Base-by-base conservation (phyloP, 2,888 invertebrate genomes). In the Cantharis lateralis region DNA sequence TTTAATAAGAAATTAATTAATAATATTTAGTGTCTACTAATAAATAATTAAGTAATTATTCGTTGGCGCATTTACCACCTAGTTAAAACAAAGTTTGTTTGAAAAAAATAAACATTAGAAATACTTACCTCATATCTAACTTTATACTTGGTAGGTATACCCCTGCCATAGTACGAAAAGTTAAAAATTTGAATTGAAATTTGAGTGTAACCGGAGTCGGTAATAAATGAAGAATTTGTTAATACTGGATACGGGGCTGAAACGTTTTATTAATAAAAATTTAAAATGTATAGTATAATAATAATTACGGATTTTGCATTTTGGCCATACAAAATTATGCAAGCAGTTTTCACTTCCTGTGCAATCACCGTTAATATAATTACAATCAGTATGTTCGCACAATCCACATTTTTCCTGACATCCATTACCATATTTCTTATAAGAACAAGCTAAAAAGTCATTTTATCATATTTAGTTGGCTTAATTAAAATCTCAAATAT, bases 391-490 rank as follows among this genome's bases (percentile, higher is more conserved):
- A 68, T 26, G 26, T 66, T 2, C 3, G 16, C 78, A 78, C 32
- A n/a, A 10, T 0, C 76, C 76, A 20, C 80, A 80, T 1, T 7
- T 62, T 64, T 78, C 68, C 24, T 15, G 24, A 68, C 80, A 80
- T 15, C 15, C 16, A 66, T 16, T 48, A 24, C 80, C 80, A 66
- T 76, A 78, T 15, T 2, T 4, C 20, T 20, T 20, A 11, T 28
- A 10, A 24, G 18, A 16, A n/a, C 80, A 80, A 26, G 1, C 80
- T 80, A 18, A 48, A 78, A 16, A 62, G 2, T 62, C 1, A 15
- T 15, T 10, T 9, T 15, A 11, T 15, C 2, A 18, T 64, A 18
- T 13, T 64, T n/a, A 64, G 2, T 9, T 24, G 24, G 7, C 10
- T 10, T 28, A 26, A 28, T 11, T 10, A 28, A 28, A 24, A 24